A percentile compares a stretch with the other conserved stretches of the same genome.
Evolutionary conservation across 2,113 vertebrate species (phyloP).

Genomic region (Conger conger): DNA sequence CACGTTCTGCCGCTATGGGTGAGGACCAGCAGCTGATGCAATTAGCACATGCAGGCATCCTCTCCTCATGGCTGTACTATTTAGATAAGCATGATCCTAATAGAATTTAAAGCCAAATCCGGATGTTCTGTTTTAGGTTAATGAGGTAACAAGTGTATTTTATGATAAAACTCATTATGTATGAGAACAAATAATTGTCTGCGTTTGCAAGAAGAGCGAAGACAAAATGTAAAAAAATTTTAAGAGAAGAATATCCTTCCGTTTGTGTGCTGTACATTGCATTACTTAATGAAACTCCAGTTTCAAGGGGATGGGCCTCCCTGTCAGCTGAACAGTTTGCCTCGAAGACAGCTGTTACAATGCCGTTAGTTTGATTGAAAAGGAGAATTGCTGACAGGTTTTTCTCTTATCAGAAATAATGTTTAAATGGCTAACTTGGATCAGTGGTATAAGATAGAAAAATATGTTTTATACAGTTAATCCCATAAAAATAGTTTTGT

Average conservation of each 20-base stretch:
- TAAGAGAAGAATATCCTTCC: not conserved
- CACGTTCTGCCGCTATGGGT: not conserved
- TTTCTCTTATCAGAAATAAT: not conserved
- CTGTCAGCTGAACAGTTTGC: not conserved
- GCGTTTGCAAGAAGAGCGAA: not conserved
- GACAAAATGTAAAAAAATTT: no score
- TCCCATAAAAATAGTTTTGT: not conserved
- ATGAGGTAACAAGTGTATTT: not conserved
- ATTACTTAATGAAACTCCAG: not conserved
- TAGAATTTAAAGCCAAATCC: not conserved
- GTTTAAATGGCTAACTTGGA: not conserved
- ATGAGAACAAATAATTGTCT: not conserved
- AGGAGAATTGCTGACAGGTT: not conserved
- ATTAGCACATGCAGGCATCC: not conserved
- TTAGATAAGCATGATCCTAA: not conserved
- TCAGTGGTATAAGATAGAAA: not conserved
- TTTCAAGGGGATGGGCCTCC: not conserved
- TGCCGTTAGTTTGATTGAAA: not conserved
- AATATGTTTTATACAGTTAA: not conserved
- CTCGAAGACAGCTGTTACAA: not conserved
- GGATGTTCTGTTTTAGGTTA: not conserved
- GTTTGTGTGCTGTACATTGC: not conserved
- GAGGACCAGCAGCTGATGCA: not conserved
- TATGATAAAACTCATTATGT: not conserved
- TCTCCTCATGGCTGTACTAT: not conserved